A percentile compares a stretch with the other conserved stretches of the same genome.
Evolutionary conservation across 1,140 invertebrate species (phyloP).

Genomic region (Drosophila pachea): DNA sequence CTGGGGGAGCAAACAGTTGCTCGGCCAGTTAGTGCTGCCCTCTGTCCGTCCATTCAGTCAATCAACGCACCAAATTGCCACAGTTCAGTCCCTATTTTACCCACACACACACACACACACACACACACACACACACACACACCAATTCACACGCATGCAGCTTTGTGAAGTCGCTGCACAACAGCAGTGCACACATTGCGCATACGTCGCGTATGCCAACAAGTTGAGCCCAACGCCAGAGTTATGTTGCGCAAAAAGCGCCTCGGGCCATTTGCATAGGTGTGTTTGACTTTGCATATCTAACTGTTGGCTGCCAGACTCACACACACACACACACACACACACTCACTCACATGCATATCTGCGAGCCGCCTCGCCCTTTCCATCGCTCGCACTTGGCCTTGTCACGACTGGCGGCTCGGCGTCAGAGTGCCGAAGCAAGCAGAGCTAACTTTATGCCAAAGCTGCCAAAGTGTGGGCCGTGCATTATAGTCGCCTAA

Average conservation of each 20-base stretch:
- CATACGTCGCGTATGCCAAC: slow-evolving; percentile 48
- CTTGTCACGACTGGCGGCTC: slow-evolving; percentile 31
- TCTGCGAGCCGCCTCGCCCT: background rate
- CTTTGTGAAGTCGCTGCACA: background rate
- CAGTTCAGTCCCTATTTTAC: background rate
- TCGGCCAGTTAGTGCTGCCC: background rate
- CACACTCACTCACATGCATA: slow-evolving; percentile 5
- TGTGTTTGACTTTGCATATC: slow-evolving; percentile 67
- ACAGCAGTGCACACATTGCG: slow-evolving; percentile 38
- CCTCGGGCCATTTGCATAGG: slow-evolving; percentile 29
- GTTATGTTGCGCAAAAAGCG: slow-evolving; percentile 12
- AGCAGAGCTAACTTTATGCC: slow-evolving; percentile 30
- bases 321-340: slow-evolving; percentile 1
- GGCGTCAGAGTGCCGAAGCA: slow-evolving; percentile 19
- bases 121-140: too few relatives aligned
- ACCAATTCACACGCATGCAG: too few relatives aligned
- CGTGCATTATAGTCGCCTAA: slow-evolving; percentile 26
- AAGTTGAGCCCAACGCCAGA: slow-evolving; percentile 37
- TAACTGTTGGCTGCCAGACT: slow-evolving; percentile 39
- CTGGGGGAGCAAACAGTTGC: slow-evolving; percentile 32
- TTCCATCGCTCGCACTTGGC: slow-evolving; percentile 18
- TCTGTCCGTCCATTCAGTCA: slow-evolving; percentile 51
- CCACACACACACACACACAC: too few relatives aligned
- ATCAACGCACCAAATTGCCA: slow-evolving; percentile 60
- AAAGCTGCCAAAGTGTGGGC: slow-evolving; percentile 12